Evolutionary conservation across 2,113 vertebrate species (phyloP), one percentile per base, ranked within the genome.

Genomic region (Phyllopteryx taeniolatus): DNA sequence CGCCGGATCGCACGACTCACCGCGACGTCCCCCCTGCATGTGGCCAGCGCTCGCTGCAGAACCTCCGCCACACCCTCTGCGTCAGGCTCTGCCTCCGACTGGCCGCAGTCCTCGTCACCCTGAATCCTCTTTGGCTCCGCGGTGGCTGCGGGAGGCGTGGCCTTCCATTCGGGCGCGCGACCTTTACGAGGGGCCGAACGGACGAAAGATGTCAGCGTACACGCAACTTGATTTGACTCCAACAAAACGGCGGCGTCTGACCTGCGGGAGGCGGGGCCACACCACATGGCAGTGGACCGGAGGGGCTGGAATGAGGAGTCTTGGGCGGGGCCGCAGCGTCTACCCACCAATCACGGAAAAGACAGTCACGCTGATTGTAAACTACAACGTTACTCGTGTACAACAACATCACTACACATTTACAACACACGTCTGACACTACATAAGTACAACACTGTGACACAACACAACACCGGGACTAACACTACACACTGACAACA

Each of bases 21-120:
- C 88, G 83, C 92, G 5, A 92, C 86, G 0, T 83, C 49, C 5
- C 71, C 84, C 57, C 91, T 93, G 81, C 97, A 98, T 1, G 90
- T 81, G 0, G 75, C 79, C 3, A 98, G 83, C 0, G 93, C 92
- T 70, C 80, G 79, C 70, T 83, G 78, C 80, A 98, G 84, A 39
- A 93, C 89, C 12, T 2, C 71, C 7, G 95, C 68, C 63, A 96
- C 91, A 0, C 42, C 80, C n/a, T 90, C 91, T 2, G 94, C 59
- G 0, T 88, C 68, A 43, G 91, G 79, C 31, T 93, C 91, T n/a
- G 56, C 74, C 31, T 93, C 86, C 27, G 75, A 82, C 78, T 82
- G 82, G 73, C 70, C 78, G 67, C 54, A 65, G 11, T 22, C 22
- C 0, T 70, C 60, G 44, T 79, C 71, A 33, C 46, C 68, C 62